A percentile compares a stretch with the other conserved stretches of the same genome.
Evolutionary conservation across 2,888 invertebrate species (phyloP).

Genomic region (Pollenia labialis): DNA sequence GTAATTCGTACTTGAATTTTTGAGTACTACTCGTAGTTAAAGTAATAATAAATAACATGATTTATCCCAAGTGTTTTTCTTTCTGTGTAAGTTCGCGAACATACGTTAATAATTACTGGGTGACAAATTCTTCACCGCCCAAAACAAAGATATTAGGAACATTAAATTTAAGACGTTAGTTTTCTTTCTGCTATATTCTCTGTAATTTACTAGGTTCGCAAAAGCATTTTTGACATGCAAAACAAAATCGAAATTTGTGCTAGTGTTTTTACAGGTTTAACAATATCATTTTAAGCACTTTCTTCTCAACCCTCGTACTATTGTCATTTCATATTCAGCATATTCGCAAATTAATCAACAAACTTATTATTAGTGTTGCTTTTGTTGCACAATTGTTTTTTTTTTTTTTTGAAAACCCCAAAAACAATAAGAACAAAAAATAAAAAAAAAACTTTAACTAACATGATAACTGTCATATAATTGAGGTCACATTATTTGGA

Average conservation of each 20-base stretch:
- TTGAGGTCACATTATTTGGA: slow-evolving; percentile 53
- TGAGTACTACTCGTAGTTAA: no score
- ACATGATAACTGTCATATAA: slow-evolving; percentile 41
- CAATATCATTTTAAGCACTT: not conserved
- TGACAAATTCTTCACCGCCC: no score
- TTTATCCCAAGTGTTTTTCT: no score
- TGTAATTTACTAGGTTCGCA: not conserved
- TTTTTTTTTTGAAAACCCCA: slow-evolving; percentile 38
- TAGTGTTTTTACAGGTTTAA: no score
- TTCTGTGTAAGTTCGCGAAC: no score
- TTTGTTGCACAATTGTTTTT: slow-evolving; percentile 1
- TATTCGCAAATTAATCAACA: slow-evolving; percentile 40
- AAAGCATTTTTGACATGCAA: not conserved
- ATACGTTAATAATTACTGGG: no score
- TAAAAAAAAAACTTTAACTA: slow-evolving; percentile 4
- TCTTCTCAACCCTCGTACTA: not conserved
- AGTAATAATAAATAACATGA: no score
- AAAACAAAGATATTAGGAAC: no score
- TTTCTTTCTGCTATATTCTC: no score
- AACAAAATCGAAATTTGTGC: not conserved
- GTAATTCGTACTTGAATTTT: no score
- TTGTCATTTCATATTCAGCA: not conserved
- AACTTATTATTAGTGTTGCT: slow-evolving; percentile 16
- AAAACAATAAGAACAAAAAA: not conserved
- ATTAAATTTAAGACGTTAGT: no score